Base-by-base conservation (phyloP, 2,113 vertebrate genomes). In the Anhinga rufa region DNA sequence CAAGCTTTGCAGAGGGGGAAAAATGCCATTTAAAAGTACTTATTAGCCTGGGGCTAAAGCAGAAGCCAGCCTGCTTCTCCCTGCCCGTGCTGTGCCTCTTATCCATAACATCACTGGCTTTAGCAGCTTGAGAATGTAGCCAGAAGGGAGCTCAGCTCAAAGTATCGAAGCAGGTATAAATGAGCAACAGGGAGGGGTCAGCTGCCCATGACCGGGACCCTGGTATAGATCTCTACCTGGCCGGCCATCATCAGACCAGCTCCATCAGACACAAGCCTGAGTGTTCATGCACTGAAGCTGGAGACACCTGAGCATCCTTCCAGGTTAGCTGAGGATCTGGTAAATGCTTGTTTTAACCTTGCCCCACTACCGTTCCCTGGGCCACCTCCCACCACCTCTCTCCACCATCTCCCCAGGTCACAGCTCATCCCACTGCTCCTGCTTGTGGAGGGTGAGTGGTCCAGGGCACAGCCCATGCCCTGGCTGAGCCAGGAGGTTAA, bases 201-300 rank as follows among this genome's bases (percentile, higher is more conserved):
- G 36, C n/a, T 85, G 38, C 70, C 70, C 10, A n/a, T 55, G 32
- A 24, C 52, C 1, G 2, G 71, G 40, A 40, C 42, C 14, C 51
- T 0, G 1, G 57, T 16, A 51, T 29, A 46, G 17, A 20, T 38
- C 64, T 81, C 40, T 79, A 58, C 42, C 64, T 64, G 14, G 68
- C 18, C 3, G 2, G 32, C 32, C 8, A n/a, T n/a, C n/a, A n/a
- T n/a, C n/a, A n/a, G n/a, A n/a, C n/a, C n/a, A 3, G 57, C 48
- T 71, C 88, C 5, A 7, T 11, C 28, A 71, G 36, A 57, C 34
- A n/a, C 0, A 1, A 89, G 74, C 4, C 28, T 0, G 0, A 44
- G 64, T 4, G 36, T 46, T 52, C 32, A 0, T 4, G 36, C 6
- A 1, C 44, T 31, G 38, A 65, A 78, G n/a, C 52, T 49, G 68